Evolutionary conservation across 2,113 vertebrate species (phyloP).

Genomic region (Cryptomyrus ogoouensis): DNA sequence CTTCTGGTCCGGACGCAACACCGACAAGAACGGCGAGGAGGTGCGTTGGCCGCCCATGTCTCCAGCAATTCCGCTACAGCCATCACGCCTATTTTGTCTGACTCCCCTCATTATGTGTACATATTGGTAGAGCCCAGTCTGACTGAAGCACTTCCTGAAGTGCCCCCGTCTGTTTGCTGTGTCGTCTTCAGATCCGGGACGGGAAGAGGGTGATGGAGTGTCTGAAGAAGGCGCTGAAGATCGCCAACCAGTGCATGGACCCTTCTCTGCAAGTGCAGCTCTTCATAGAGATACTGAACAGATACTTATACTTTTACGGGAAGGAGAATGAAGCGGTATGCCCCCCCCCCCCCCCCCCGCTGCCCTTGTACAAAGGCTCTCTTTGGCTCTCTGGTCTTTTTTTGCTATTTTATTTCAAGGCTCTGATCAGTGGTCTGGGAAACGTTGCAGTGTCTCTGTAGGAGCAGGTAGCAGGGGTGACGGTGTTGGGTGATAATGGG

Average conservation of each 20-base stretch:
- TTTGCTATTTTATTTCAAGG: background rate
- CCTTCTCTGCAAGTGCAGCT: constrained; percentile 95
- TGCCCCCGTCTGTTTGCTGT: background rate
- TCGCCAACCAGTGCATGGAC: constrained; percentile 99
- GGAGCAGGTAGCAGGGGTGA: background rate
- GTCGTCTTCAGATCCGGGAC: constrained; percentile 78
- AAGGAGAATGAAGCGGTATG: constrained; percentile 94
- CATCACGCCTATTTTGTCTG: background rate
- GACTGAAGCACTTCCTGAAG: background rate
- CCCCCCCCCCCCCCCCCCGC: background rate
- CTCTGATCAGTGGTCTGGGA: background rate
- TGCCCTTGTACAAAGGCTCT: background rate
- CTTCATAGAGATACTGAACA: constrained; percentile 97
- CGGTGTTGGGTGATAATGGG: background rate
- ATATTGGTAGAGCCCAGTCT: background rate
- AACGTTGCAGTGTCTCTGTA: background rate
- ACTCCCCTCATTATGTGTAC: background rate
- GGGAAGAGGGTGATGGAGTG: constrained; percentile 98
- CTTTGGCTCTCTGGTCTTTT: background rate
- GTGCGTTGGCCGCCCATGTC: constrained; percentile 46
- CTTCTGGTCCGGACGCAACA: constrained; percentile 95
- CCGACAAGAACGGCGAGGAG: constrained; percentile 91
- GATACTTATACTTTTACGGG: constrained; percentile 98
- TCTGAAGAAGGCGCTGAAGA: constrained; percentile 96
- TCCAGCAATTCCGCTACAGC: background rate